Evolutionary conservation across 2,113 vertebrate genomes (phyloP).

Genomic region (Epinephelus moara): DNA sequence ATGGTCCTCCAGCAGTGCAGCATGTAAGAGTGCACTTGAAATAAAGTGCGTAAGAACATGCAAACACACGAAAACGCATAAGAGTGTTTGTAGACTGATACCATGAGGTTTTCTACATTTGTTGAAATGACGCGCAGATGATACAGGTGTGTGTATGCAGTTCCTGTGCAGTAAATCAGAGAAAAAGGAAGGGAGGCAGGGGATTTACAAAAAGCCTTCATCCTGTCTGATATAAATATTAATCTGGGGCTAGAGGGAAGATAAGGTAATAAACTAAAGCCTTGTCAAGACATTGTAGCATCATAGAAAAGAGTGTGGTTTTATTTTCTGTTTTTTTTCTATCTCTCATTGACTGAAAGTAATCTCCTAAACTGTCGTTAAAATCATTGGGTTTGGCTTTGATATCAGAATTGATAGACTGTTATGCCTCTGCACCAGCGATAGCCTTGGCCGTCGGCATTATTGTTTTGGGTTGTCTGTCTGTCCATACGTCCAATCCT

Average conservation of each 20-base stretch:
- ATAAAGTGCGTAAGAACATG: neutral
- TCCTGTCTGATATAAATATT: constrained; percentile 43
- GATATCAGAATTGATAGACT: no score
- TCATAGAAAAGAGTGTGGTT: neutral
- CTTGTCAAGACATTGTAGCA: neutral
- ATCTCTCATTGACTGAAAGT: no score
- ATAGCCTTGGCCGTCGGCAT: no score
- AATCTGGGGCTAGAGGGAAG: constrained; percentile 30
- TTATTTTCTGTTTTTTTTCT: neutral
- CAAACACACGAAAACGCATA: constrained; percentile 18
- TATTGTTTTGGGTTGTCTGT: no score
- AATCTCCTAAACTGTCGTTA: no score
- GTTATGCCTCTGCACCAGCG: no score
- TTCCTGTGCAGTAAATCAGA: neutral
- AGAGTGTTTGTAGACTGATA: neutral
- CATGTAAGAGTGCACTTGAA: constrained; percentile 26
- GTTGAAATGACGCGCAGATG: neutral
- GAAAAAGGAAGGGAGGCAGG: neutral
- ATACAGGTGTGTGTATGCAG: neutral
- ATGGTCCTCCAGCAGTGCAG: constrained; percentile 30
- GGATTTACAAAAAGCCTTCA: constrained; percentile 9
- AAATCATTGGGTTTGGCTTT: no score
- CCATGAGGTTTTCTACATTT: neutral
- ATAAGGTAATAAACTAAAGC: neutral
- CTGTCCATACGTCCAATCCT: no score